These are phyloP conservation scores for Oscheius sp. DNA, from an alignment of 2,888 invertebrate species.

Conservation along the genomic window DNA sequence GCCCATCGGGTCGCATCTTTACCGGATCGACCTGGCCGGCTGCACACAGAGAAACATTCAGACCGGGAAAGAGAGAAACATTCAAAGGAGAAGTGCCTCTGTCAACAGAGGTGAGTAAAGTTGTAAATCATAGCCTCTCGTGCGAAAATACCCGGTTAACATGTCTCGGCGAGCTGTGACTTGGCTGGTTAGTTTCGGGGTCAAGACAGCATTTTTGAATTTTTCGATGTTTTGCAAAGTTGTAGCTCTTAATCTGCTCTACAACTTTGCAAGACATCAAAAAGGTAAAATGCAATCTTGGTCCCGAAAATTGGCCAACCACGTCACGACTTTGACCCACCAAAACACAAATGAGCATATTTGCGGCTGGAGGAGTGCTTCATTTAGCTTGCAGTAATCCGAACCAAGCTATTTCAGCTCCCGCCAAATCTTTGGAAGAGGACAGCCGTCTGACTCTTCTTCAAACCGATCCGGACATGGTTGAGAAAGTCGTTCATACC, in stretches of 20 bases:
- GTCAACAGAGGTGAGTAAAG: constrained; percentile 18
- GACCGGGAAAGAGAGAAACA: constrained; percentile 91
- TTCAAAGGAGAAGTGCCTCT: constrained; percentile 80
- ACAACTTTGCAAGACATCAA: too few species aligned
- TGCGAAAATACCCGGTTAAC: too few species aligned
- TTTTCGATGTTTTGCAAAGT: too few species aligned
- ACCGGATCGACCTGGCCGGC: constrained; percentile 93
- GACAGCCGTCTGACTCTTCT: constrained; percentile 83
- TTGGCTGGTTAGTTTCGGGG: too few species aligned
- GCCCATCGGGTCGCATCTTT: constrained; percentile 82
- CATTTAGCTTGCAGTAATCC: not conserved
- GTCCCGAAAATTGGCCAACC: too few species aligned
- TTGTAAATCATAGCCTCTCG: not conserved
- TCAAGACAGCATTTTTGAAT: too few species aligned
- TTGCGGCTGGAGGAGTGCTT: too few species aligned
- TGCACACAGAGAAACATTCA: constrained; percentile 99
- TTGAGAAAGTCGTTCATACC: constrained; percentile 80
- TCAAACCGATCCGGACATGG: constrained; percentile 81
- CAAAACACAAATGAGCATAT: too few species aligned
- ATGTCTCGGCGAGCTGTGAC: too few species aligned
- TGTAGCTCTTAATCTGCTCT: too few species aligned
- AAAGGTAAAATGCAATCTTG: too few species aligned
- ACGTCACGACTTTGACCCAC: too few species aligned
- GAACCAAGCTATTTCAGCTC: not conserved
- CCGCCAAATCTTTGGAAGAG: constrained; percentile 47